Conservation (phyloP, 1,140 invertebrate genomes). For the Oscheius sp. region DNA sequence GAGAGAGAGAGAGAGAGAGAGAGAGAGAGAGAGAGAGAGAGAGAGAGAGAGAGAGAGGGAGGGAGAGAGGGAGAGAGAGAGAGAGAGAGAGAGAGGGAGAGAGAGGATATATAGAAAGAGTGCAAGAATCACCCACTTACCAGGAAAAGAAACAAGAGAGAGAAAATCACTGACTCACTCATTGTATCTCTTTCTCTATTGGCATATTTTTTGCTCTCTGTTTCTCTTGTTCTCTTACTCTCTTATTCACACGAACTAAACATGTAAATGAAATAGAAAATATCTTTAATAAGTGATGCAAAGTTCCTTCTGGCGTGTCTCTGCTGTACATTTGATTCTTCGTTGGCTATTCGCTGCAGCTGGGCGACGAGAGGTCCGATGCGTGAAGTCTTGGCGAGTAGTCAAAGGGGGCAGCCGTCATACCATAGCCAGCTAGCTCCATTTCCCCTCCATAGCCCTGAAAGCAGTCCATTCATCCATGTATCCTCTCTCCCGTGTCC, state of each 20-base stretch:
- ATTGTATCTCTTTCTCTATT: too few relatives aligned
- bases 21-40: not conserved
- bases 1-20: not conserved
- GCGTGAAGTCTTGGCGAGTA: not conserved
- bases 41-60: not conserved
- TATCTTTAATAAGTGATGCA: not conserved
- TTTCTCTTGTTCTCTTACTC: too few relatives aligned
- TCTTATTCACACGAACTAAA: too few relatives aligned
- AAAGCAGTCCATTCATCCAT: too few relatives aligned
- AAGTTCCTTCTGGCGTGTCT: slow-evolving; percentile 1
- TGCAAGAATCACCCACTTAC: not conserved
- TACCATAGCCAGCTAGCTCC: not conserved
- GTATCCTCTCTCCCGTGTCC: not conserved
- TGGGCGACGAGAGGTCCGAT: not conserved
- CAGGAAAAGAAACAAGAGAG: not conserved
- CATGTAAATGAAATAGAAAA: not conserved
- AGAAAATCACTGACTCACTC: not conserved
- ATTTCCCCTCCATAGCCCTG: not conserved
- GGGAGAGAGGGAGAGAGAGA: not conserved
- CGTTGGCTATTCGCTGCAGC: not conserved
- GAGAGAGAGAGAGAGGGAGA: not conserved
- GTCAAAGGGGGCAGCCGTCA: not conserved
- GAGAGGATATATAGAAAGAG: too few relatives aligned
- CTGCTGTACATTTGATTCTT: not conserved
- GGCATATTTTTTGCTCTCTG: too few relatives aligned